These are phyloP conservation scores for Sylvia borin DNA, from an alignment of 2,797 vertebrate genomes.

Conservation along the genomic window DNA sequence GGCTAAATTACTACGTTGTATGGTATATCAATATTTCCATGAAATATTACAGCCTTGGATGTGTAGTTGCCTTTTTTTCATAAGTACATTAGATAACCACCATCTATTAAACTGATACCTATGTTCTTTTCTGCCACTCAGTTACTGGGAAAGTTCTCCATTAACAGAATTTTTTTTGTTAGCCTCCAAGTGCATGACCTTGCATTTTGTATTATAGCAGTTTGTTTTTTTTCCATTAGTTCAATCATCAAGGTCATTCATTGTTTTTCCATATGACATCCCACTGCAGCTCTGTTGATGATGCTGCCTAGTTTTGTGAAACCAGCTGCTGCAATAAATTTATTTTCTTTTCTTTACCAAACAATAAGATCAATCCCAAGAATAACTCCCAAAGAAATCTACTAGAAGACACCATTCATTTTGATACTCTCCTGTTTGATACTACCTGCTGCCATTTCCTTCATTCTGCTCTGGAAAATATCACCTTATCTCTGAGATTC, in stretches of 20 bases:
- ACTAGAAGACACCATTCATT: neutral
- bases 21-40: neutral
- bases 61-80: neutral
- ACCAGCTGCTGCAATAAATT: neutral
- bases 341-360: neutral
- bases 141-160: neutral
- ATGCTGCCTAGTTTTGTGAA: neutral
- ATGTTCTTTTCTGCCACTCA: neutral
- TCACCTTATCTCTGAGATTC: neutral
- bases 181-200: neutral
- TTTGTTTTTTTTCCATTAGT: slow-evolving; percentile 13
- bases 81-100: neutral
- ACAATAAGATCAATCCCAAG: neutral
- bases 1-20: neutral
- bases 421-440: neutral
- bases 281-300: neutral
- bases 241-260: neutral
- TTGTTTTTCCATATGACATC: neutral
- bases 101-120: neutral
- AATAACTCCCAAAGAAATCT: neutral
- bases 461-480: neutral
- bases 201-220: neutral
- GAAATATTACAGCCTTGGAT: neutral
- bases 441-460: neutral
- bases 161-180: neutral